A percentile compares a stretch with the other conserved stretches of the same genome.
Conservation (phyloP, 2,888 invertebrate genomes). For the Catocala fraxini region DNA sequence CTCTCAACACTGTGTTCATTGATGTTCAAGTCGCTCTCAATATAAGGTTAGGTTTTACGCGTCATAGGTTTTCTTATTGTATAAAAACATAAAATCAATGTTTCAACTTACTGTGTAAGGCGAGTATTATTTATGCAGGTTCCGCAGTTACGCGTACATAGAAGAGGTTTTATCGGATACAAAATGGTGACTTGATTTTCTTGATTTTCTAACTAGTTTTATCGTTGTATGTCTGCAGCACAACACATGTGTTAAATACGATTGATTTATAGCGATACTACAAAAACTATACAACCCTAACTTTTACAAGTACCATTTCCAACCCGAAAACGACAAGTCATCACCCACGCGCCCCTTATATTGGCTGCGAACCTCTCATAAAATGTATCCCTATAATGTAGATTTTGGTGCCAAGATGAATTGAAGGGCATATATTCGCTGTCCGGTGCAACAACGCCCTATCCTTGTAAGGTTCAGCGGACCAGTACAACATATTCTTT, state of each 20-base stretch:
- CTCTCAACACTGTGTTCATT: too few relatives aligned
- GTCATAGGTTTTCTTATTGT: background rate
- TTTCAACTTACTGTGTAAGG: constrained; percentile 1
- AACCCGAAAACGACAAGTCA: constrained; percentile 43
- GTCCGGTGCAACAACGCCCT: too few relatives aligned
- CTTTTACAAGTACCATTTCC: constrained; percentile 35
- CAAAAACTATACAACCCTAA: constrained; percentile 49
- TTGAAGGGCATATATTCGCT: constrained; percentile 14
- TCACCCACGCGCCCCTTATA: constrained; percentile 21
- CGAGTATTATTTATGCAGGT: constrained; percentile 9
- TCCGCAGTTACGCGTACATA: too few relatives aligned
- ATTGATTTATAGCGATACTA: constrained; percentile 49
- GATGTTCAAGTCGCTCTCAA: constrained; percentile 8
- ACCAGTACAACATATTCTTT: too few relatives aligned
- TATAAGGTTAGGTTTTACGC: background rate
- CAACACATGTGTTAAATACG: constrained; percentile 37
- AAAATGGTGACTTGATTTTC: constrained; percentile 17
- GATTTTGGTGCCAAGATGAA: constrained; percentile 35
- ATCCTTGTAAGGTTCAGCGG: too few relatives aligned
- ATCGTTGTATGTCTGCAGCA: constrained; percentile 17
- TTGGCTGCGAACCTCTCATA: constrained; percentile 30
- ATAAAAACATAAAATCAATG: background rate
- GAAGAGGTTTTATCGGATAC: too few relatives aligned
- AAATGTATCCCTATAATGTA: constrained; percentile 41
- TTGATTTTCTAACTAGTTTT: too few relatives aligned